Conservation (phyloP, 1,140 invertebrate species). For the Caenorhabditis briggsae region DNA sequence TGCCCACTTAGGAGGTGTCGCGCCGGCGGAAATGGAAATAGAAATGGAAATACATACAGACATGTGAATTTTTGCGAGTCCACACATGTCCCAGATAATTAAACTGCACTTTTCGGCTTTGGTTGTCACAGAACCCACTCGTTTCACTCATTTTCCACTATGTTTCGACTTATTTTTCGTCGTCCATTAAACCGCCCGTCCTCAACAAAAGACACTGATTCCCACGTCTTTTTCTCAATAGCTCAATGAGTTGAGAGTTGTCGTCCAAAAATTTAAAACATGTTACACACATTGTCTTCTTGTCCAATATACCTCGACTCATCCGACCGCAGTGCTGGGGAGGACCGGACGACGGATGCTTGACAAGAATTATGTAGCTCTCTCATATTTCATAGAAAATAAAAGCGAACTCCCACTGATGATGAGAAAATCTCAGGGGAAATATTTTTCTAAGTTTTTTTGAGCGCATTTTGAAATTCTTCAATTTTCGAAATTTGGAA, state of each 20-base stretch:
- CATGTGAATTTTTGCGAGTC: background rate
- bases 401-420: background rate
- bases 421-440: too few species aligned
- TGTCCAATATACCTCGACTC: constrained; percentile 17
- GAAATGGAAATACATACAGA: constrained; percentile 19
- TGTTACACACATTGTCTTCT: constrained; percentile 53
- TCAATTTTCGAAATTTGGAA: background rate
- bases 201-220: background rate
- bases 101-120: constrained; percentile 34
- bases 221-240: background rate
- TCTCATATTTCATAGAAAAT: background rate
- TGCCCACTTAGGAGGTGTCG: constrained; percentile 24
- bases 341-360: background rate
- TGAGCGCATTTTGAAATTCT: too few species aligned
- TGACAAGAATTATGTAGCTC: background rate
- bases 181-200: constrained; percentile 17
- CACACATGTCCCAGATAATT: constrained; percentile 27
- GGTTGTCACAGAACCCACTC: constrained; percentile 7
- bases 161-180: constrained; percentile 27
- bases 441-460: too few species aligned
- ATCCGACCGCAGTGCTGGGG: constrained; percentile 2
- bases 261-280: constrained; percentile 54
- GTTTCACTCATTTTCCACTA: background rate
- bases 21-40: background rate
- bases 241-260: constrained; percentile 19